phyloP scores from a whole-genome alignment of 1,140 invertebrate genomes.

The Drosophila quadrilineata region DNA sequence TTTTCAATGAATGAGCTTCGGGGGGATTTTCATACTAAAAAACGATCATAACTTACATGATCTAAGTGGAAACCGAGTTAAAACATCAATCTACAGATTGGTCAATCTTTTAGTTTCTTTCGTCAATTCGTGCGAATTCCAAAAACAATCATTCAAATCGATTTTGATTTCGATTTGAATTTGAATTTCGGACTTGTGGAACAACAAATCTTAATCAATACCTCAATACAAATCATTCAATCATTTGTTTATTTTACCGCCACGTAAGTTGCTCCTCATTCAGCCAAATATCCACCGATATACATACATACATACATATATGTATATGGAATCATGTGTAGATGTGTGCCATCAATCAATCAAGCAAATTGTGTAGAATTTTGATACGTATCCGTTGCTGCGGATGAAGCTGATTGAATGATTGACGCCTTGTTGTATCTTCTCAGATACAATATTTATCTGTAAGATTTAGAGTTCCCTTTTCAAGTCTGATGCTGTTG shows the following conservation, averaged over 20 bases:
- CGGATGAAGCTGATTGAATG: slow-evolving; percentile 47
- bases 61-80: too few species aligned
- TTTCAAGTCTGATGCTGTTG: slow-evolving; percentile 17
- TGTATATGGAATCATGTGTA: not conserved
- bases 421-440: slow-evolving; percentile 57
- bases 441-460: slow-evolving; percentile 46
- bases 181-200: slow-evolving; percentile 12
- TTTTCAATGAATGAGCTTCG: not conserved
- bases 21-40: too few species aligned
- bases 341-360: slow-evolving; percentile 64
- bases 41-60: not conserved
- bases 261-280: slow-evolving; percentile 35
- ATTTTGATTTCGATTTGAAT: not conserved
- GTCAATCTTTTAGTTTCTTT: too few species aligned
- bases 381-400: slow-evolving; percentile 74
- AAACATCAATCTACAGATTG: not conserved
- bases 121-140: too few species aligned
- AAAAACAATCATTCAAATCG: too few species aligned
- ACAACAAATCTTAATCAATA: slow-evolving; percentile 29
- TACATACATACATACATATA: slow-evolving; percentile 4
- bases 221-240: slow-evolving; percentile 14
- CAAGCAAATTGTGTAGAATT: slow-evolving; percentile 68
- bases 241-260: slow-evolving; percentile 47
- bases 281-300: slow-evolving; percentile 47
- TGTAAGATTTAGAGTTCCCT: slow-evolving; percentile 64